Base-by-base conservation (phyloP, 2,797 vertebrate species). In the Micropoecilia bifurca region DNA sequence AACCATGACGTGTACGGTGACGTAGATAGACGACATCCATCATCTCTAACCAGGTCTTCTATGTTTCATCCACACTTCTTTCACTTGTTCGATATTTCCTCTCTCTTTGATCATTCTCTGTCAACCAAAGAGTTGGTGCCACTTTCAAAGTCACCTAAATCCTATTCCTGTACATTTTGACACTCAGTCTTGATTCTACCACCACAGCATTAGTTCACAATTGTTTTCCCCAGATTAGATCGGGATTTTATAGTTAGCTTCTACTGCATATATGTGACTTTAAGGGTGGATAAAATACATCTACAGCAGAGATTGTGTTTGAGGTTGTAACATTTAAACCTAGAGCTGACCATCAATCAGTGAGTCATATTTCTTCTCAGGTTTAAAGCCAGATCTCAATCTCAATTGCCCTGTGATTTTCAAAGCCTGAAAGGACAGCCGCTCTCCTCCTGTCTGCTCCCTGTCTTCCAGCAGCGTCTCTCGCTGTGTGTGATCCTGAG, bases 401-500 rank as follows among this genome's bases (percentile, higher is more conserved):
- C 43, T 71, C n/a, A 7, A 7, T 72, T 73, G 25, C 80, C 82
- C 50, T 66, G 1, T 76, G 83, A 83, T 87, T 80, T 79, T 13
- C 81, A 81, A 78, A 85, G 59, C 74, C 73, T 86, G 77, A 88
- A 86, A 86, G 75, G 28, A 85, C 76, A 79, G 28, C 78, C 74
- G 39, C 82, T 82, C 78, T 83, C 74, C 41, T 53, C 68, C 75
- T 74, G 84, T 87, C 85, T 83, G 71, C 48, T 0, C 63, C 84
- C 81, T 89, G 78, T 85, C 80, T 82, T 86, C 76, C 33, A 5
- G 10, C 82, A 78, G 79, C 4, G 10, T 82, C 84, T 48, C 83
- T 80, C 76, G 75, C 85, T 83, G 83, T 89, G 89, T 93, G 90
- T 89, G 91, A 92, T 89, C 89, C 43, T 69, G 87, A 91, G 90